phyloP scores from a whole-genome alignment of 1,140 invertebrate genomes.

The Drosophila pandora region DNA sequence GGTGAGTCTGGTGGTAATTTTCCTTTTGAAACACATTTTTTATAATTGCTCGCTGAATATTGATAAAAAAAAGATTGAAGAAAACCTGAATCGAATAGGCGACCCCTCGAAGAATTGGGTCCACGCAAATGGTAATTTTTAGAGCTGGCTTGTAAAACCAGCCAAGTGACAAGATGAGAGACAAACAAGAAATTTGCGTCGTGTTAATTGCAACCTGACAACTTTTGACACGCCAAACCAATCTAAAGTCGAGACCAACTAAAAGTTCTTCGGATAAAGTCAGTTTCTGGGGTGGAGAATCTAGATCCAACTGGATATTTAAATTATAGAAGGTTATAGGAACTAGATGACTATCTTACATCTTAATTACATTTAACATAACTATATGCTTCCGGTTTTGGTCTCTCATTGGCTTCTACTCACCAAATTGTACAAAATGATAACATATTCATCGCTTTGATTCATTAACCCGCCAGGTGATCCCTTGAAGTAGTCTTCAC shows the following conservation, averaged over 20 bases:
- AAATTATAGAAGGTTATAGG: conserved; percentile 1
- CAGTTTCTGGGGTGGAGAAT: neutral
- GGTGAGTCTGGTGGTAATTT: conserved; percentile 84
- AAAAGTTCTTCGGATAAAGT: conserved; percentile 5
- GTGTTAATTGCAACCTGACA: conserved; percentile 52
- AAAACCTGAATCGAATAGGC: conserved; percentile 12
- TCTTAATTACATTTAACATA: conserved; percentile 14
- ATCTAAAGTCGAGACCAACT: conserved; percentile 17
- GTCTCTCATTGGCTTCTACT: conserved; percentile 19
- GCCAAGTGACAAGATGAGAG: conserved; percentile 39
- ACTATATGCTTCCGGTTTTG: conserved; percentile 17
- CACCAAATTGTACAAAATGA: conserved; percentile 4
- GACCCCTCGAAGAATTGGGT: conserved; percentile 6
- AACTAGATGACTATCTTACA: neutral
- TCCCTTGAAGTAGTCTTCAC: conserved; percentile 4
- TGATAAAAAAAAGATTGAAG: conserved; percentile 1
- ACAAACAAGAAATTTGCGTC: conserved; percentile 37
- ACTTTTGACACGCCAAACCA: conserved; percentile 2
- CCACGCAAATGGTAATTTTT: conserved; percentile 5
- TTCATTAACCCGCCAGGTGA: neutral
- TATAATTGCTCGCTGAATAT: conserved; percentile 26
- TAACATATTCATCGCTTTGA: conserved; percentile 8
- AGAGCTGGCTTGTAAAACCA: conserved; percentile 34
- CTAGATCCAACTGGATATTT: conserved; percentile 23
- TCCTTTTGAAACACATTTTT: neutral